These are phyloP conservation scores for Crepidodera aurea DNA, from an alignment of 2,888 invertebrate species.

Conservation along the genomic window DNA sequence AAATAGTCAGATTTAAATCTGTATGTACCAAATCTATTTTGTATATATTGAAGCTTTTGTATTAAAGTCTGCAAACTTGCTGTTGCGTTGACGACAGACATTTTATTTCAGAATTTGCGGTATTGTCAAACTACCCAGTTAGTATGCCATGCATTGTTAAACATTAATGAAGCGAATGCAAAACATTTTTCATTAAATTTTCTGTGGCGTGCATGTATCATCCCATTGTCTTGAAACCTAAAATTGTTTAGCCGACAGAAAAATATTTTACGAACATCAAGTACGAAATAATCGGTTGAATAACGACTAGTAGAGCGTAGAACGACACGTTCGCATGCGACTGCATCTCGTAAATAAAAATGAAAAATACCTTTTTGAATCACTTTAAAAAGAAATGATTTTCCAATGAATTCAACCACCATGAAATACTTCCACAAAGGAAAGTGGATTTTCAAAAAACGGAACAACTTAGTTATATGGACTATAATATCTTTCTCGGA, in stretches of 20 bases:
- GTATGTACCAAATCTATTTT: no score
- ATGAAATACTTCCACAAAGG: slow-evolving; percentile 30
- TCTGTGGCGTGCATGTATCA: not conserved
- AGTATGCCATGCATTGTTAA: not conserved
- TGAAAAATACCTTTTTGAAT: slow-evolving; percentile 34
- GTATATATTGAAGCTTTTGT: no score
- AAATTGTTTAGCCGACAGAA: not conserved
- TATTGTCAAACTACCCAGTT: not conserved
- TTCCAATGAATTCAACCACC: slow-evolving; percentile 33
- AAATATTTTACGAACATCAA: slow-evolving; percentile 15
- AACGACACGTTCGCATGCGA: slow-evolving; percentile 6
- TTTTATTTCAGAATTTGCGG: no score
- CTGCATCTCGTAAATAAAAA: slow-evolving; percentile 9
- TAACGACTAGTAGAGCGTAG: slow-evolving; percentile 7
- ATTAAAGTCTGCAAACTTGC: no score
- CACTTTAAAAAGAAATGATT: slow-evolving; percentile 17
- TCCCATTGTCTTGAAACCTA: not conserved
- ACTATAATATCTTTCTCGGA: slow-evolving; percentile 31
- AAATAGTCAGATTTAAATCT: no score
- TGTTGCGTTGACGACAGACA: no score
- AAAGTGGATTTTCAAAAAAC: slow-evolving; percentile 32
- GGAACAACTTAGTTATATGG: slow-evolving; percentile 34
- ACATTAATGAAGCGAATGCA: not conserved
- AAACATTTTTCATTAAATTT: not conserved
- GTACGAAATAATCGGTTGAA: slow-evolving; percentile 13